Conservation (phyloP, 1,140 invertebrate species). For the Laupala kohalensis region DNA sequence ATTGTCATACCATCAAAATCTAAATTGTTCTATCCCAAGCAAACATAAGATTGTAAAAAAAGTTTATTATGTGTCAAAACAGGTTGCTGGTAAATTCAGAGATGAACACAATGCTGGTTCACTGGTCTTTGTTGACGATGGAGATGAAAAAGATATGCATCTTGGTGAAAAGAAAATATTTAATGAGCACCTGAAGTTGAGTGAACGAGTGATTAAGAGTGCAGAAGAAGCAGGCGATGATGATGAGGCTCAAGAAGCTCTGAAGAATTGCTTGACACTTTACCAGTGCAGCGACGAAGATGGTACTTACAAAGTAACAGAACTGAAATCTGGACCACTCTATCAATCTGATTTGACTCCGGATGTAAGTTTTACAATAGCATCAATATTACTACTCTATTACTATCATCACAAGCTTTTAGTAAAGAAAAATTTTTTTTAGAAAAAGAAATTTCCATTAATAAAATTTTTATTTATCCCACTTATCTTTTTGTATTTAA, state of each 20-base stretch:
- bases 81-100: slow-evolving; percentile 31
- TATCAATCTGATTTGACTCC: slow-evolving; percentile 63
- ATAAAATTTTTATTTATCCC: no score
- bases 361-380: slow-evolving; percentile 44
- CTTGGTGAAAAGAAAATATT: slow-evolving; percentile 48
- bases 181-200: slow-evolving; percentile 52
- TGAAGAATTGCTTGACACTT: slow-evolving; percentile 33
- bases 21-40: no score
- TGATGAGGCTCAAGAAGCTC: slow-evolving; percentile 20
- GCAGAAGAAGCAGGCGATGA: slow-evolving; percentile 25
- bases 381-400: no score
- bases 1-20: no score
- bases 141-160: slow-evolving; percentile 61
- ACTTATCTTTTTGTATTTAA: no score
- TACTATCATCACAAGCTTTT: no score
- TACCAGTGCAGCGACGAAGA: slow-evolving; percentile 60
- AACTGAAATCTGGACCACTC: slow-evolving; percentile 74
- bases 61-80: no score
- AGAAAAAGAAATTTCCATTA: no score
- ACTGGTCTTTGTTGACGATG: slow-evolving; percentile 70
- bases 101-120: slow-evolving; percentile 30
- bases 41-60: no score
- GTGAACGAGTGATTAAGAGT: slow-evolving; percentile 23
- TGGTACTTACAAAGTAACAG: slow-evolving; percentile 72
- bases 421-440: no score